phyloP scores from a whole-genome alignment of 2,888 invertebrate species.

The Dasypogon diadema region DNA sequence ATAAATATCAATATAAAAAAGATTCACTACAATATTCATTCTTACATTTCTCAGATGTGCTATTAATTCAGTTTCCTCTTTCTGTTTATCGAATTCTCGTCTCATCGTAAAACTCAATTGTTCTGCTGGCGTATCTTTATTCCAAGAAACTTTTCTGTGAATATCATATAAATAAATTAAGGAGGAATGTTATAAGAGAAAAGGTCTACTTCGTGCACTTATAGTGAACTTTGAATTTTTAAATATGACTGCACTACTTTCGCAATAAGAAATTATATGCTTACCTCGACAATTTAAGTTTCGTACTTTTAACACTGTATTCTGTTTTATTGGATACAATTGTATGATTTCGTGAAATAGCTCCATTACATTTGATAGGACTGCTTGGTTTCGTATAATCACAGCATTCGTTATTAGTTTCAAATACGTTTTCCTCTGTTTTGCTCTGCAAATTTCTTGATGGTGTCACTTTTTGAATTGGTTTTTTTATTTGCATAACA shows the following conservation, averaged over 20 bases:
- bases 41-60: conserved; percentile 85
- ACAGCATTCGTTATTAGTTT: conserved; percentile 62
- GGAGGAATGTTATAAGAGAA: background rate
- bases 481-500: conserved; percentile 68
- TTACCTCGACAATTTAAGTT: conserved; percentile 33
- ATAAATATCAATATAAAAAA: conserved; percentile 44
- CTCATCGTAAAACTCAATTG: conserved; percentile 93
- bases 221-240: too few species aligned
- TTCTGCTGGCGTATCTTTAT: conserved; percentile 75
- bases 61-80: conserved; percentile 88
- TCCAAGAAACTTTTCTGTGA: conserved; percentile 75
- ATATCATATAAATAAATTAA: background rate
- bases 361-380: conserved; percentile 64
- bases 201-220: background rate
- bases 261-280: too few species aligned
- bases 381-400: conserved; percentile 70
- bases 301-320: background rate
- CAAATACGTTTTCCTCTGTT: background rate
- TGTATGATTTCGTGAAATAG: conserved; percentile 60
- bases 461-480: conserved; percentile 84
- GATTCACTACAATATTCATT: conserved; percentile 52
- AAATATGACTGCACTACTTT: too few species aligned
- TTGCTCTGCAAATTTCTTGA: conserved; percentile 72
- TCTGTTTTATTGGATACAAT: conserved; percentile 33
- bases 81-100: conserved; percentile 90